Base-by-base conservation (phyloP, 2,113 vertebrate species). In the Chaetops frenatus region DNA sequence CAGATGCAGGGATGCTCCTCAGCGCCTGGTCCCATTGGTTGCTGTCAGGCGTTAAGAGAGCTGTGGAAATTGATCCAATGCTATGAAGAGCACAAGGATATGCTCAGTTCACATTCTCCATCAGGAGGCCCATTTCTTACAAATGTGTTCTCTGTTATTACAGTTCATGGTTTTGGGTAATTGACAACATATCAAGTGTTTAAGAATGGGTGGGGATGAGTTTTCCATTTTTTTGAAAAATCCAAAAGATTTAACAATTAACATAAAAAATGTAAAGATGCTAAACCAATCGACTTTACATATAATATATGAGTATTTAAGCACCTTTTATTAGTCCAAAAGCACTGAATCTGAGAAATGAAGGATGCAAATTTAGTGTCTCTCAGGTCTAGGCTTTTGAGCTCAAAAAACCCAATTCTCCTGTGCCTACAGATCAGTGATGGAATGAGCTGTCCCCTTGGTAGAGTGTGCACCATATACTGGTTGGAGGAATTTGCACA, bases 1-100 rank as follows among this genome's bases (percentile, higher is more conserved):
- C 0, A 0, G n/a, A 9, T 36, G 22, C 1, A 0, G 57, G n/a
- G 28, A 60, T 81, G 40, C 14, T 48, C 38, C 58, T 77, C 27
- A 31, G 45, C 6, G 33, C 12, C 58, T 20, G 11, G 22, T 40
- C n/a, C 61, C 18, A 4, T 10, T 36, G 54, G 10, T 2, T 45
- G 44, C 24, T 35, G 15, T 35, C 2, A 1, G 47, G 8, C 33
- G 19, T 18, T 11, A 19, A 21, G 27, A 53, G 12, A 22, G 24
- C 8, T 5, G n/a, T 69, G 44, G 42, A 15, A 81, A 66, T 44
- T 45, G 19, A 70, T 35, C 25, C 40, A 45, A 11, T 0, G 4
- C 58, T 40, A 9, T 51, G 29, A 16, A 45, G 27, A 69, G 23
- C 1, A 1, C 15, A 54, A 70, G 36, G 35, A 24, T 36, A 28